Evolutionary conservation across 2,888 invertebrate species (phyloP).

Genomic region (Minunthozetes semirufus): DNA sequence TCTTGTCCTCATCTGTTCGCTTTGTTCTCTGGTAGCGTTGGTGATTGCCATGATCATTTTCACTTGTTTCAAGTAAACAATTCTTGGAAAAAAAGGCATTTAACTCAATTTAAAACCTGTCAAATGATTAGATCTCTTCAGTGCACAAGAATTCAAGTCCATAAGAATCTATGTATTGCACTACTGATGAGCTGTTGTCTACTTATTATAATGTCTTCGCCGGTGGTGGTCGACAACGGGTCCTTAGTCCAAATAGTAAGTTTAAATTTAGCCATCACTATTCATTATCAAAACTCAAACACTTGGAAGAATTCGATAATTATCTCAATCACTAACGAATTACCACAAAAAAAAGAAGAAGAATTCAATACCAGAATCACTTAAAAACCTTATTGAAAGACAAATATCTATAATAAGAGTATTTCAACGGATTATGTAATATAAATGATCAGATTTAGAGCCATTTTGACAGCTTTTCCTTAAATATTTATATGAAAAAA

Average conservation of each 20-base stretch:
- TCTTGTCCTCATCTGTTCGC: conserved; percentile 49
- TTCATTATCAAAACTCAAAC: too few relatives aligned
- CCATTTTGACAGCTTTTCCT: too few relatives aligned
- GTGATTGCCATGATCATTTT: conserved; percentile 49
- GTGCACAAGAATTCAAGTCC: conserved; percentile 49
- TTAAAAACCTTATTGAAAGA: too few relatives aligned
- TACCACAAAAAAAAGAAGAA: too few relatives aligned
- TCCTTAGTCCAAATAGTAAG: conserved; percentile 9
- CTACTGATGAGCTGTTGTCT: conserved; percentile 45
- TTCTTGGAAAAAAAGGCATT: neutral
- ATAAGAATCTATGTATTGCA: conserved; percentile 48
- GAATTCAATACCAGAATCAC: too few relatives aligned
- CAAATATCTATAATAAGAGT: too few relatives aligned
- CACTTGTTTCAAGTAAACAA: conserved; percentile 50
- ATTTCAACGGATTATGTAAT: too few relatives aligned
- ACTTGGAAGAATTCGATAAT: neutral
- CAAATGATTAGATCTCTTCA: conserved; percentile 48
- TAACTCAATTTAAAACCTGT: neutral
- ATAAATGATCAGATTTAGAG: too few relatives aligned
- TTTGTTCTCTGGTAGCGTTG: conserved; percentile 48
- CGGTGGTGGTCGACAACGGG: conserved; percentile 24
- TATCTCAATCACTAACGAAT: too few relatives aligned
- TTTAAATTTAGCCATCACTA: neutral
- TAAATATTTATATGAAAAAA: too few relatives aligned
- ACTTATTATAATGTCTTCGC: conserved; percentile 33